phyloP scores from a whole-genome alignment of 2,797 vertebrate species.

The Malacoctenus gilli region DNA sequence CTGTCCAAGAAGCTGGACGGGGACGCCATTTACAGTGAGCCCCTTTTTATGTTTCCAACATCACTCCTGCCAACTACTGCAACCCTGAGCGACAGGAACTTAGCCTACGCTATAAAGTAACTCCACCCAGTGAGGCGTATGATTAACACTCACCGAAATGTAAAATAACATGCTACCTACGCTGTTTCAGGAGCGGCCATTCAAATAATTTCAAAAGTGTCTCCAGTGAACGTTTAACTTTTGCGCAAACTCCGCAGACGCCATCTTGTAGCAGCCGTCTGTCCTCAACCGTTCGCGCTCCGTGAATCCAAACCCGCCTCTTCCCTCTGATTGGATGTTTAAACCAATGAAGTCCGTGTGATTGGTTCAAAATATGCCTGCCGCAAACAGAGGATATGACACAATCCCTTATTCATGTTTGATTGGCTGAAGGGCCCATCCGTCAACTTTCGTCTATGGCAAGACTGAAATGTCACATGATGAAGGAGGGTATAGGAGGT shows the following conservation, averaged over 20 bases:
- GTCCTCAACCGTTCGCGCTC: conserved; percentile 81
- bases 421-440: conserved; percentile 49
- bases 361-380: conserved; percentile 46
- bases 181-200: not conserved
- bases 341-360: accelerated
- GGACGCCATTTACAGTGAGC: conserved; percentile 18
- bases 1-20: not conserved
- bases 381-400: not conserved
- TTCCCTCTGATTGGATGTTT: conserved; percentile 49
- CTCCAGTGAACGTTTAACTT: not conserved
- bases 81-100: no score
- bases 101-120: no score
- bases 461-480: not conserved
- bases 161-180: accelerated
- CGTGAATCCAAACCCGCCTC: conserved; percentile 43
- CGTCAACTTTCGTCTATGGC: conserved; percentile 32
- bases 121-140: no score
- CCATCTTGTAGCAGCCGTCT: conserved; percentile 69
- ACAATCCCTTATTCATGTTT: not conserved
- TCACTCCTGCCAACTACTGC: no score
- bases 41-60: not conserved
- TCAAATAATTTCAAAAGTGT: not conserved
- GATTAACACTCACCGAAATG: no score
- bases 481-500: not conserved
- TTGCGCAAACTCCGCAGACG: conserved; percentile 39